Conservation (phyloP, 2,888 invertebrate genomes). For the Steinernema carpocapsae region DNA sequence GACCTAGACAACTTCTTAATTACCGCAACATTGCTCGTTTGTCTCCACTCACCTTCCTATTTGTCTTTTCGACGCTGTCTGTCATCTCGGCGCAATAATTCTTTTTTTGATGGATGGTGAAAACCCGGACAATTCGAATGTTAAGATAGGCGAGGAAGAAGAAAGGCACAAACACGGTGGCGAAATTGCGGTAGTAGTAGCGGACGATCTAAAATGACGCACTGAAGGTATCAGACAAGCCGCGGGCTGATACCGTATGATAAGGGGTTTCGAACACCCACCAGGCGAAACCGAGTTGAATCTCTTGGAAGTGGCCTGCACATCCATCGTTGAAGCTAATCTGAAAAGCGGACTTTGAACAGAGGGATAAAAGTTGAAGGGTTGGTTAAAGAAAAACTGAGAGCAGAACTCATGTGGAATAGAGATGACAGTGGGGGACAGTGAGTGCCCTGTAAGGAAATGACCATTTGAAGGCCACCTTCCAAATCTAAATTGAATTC, state of each 20-base stretch:
- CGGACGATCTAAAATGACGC: slow-evolving; percentile 38
- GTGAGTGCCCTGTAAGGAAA: no score
- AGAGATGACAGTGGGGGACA: no score
- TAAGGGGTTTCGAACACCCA: slow-evolving; percentile 63
- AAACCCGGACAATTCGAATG: slow-evolving; percentile 56
- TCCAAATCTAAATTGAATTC: no score
- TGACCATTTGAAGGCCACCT: no score
- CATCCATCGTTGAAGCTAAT: slow-evolving; percentile 52
- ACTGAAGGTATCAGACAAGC: slow-evolving; percentile 27
- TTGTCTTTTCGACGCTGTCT: slow-evolving; percentile 38
- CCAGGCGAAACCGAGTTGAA: slow-evolving; percentile 48
- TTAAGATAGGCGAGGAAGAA: slow-evolving; percentile 62
- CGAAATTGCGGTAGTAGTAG: slow-evolving; percentile 66
- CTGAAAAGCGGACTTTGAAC: slow-evolving; percentile 38
- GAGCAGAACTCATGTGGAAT: no score
- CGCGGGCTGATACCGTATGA: slow-evolving; percentile 44
- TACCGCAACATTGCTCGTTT: not conserved
- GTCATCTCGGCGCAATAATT: slow-evolving; percentile 41
- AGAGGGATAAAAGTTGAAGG: not conserved
- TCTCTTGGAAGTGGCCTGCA: slow-evolving; percentile 55
- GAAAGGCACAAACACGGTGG: slow-evolving; percentile 66
- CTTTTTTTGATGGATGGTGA: slow-evolving; percentile 46
- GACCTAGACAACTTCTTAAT: slow-evolving; percentile 33
- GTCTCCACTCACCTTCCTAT: slow-evolving; percentile 30
- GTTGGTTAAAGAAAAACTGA: not conserved